phyloP scores from a whole-genome alignment of 2,888 invertebrate genomes.

The Melieria picta region DNA sequence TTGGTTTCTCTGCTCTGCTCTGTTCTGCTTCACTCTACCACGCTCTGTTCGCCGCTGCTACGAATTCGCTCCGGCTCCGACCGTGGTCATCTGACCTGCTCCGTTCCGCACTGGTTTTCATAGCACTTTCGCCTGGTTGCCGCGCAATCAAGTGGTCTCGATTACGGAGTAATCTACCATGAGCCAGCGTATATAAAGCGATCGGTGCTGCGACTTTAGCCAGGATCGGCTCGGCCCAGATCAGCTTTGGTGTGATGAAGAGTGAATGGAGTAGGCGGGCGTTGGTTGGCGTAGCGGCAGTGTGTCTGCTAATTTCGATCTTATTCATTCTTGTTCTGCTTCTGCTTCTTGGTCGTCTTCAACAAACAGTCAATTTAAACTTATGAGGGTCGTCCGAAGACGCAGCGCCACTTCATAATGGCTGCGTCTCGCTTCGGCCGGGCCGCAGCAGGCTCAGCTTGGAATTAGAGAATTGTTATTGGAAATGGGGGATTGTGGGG shows the following conservation, averaged over 20 bases:
- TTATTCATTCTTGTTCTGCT: not conserved
- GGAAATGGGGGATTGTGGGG: constrained; percentile 32
- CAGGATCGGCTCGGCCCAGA: no score
- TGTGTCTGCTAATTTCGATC: constrained; percentile 23
- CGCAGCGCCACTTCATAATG: constrained; percentile 31
- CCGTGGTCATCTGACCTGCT: constrained; percentile 8
- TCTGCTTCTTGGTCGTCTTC: not conserved
- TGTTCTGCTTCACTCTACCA: constrained; percentile 11
- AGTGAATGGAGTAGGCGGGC: constrained; percentile 23
- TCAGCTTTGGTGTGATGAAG: no score
- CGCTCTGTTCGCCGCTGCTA: constrained; percentile 22
- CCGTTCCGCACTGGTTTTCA: constrained; percentile 13
- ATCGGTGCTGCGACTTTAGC: no score
- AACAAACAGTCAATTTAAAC: constrained; percentile 27
- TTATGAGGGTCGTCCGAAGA: constrained; percentile 29
- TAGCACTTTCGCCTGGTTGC: constrained; percentile 15
- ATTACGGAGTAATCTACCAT: no score
- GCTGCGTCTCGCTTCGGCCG: constrained; percentile 17
- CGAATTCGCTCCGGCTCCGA: not conserved
- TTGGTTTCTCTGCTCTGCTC: constrained; percentile 38
- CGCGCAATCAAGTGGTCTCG: constrained; percentile 13
- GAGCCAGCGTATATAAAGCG: no score
- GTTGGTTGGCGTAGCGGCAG: constrained; percentile 17
- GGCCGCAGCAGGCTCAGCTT: constrained; percentile 53
- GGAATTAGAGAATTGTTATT: constrained; percentile 50